A percentile compares a stretch with the other conserved stretches of the same genome.
These are phyloP conservation scores for Trachymyrmex cornetzi DNA, from an alignment of 1,140 invertebrate genomes.

Conservation along the genomic window DNA sequence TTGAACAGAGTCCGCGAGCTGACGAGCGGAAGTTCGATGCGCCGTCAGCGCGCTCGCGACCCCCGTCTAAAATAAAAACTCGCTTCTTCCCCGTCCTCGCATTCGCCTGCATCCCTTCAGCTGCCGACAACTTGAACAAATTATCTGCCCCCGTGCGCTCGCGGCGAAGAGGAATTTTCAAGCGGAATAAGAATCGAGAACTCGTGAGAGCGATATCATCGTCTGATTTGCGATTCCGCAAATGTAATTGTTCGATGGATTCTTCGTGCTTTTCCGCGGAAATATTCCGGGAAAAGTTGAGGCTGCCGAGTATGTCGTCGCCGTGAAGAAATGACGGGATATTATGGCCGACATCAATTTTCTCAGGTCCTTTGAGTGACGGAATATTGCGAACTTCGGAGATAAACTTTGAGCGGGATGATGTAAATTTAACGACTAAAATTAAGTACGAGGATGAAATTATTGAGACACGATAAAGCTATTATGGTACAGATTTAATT, in stretches of 20 bases:
- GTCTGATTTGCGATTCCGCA: slow-evolving; percentile 45
- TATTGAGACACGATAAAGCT: not conserved
- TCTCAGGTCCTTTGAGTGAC: slow-evolving; percentile 17
- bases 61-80: slow-evolving; percentile 44
- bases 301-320: not conserved
- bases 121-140: slow-evolving; percentile 23
- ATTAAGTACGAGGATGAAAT: slow-evolving; percentile 25
- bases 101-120: not conserved
- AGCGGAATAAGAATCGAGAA: slow-evolving; percentile 38
- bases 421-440: slow-evolving; percentile 21
- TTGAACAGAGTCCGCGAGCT: slow-evolving; percentile 51
- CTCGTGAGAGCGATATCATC: slow-evolving; percentile 38
- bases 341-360: slow-evolving; percentile 29
- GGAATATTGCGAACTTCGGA: slow-evolving; percentile 1
- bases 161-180: slow-evolving; percentile 17
- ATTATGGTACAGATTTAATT: not conserved
- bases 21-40: slow-evolving; percentile 45
- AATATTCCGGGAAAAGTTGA: not conserved
- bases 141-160: slow-evolving; percentile 31
- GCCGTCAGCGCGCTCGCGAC: slow-evolving; percentile 28
- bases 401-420: slow-evolving; percentile 10
- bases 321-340: slow-evolving; percentile 19
- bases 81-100: not conserved
- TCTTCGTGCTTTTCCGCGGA: not conserved
- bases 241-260: slow-evolving; percentile 52